Evolutionary conservation across 2,888 invertebrate genomes (phyloP).

Genomic region (Amiota mariae): DNA sequence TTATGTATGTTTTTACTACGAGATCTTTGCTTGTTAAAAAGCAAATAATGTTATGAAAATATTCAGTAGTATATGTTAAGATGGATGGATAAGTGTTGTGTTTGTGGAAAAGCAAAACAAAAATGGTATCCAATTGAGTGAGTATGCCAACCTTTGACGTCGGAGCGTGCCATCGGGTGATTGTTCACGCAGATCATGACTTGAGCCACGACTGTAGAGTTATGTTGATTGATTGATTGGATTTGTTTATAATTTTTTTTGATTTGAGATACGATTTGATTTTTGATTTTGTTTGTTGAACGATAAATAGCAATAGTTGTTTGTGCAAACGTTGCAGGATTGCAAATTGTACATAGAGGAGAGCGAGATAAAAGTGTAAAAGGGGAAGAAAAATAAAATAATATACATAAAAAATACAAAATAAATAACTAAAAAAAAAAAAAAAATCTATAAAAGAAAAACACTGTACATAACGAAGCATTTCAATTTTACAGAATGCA

Average conservation of each 20-base stretch:
- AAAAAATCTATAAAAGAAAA: slow-evolving; percentile 42
- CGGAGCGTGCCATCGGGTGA: slow-evolving; percentile 83
- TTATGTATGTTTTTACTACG: no score
- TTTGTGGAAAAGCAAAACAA: no score
- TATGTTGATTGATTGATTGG: slow-evolving; percentile 43
- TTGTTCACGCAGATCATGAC: slow-evolving; percentile 83
- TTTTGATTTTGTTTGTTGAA: slow-evolving; percentile 39
- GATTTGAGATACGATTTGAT: neutral
- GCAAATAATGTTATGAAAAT: no score
- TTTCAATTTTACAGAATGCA: neutral
- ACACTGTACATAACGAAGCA: neutral
- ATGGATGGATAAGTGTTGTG: no score
- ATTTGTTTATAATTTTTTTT: slow-evolving; percentile 28
- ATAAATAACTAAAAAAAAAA: slow-evolving; percentile 49
- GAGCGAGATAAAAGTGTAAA: slow-evolving; percentile 54
- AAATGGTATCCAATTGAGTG: slow-evolving; percentile 34
- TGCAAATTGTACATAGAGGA: slow-evolving; percentile 41
- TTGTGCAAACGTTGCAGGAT: slow-evolving; percentile 59
- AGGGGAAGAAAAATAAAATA: slow-evolving; percentile 35
- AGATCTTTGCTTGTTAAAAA: no score
- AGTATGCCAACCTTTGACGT: slow-evolving; percentile 85
- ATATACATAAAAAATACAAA: slow-evolving; percentile 51
- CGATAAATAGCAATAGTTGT: slow-evolving; percentile 51
- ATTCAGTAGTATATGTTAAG: no score
- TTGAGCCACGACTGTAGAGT: slow-evolving; percentile 79